phyloP scores from a whole-genome alignment of 2,888 invertebrate species.

The Helobdella robusta region DNA sequence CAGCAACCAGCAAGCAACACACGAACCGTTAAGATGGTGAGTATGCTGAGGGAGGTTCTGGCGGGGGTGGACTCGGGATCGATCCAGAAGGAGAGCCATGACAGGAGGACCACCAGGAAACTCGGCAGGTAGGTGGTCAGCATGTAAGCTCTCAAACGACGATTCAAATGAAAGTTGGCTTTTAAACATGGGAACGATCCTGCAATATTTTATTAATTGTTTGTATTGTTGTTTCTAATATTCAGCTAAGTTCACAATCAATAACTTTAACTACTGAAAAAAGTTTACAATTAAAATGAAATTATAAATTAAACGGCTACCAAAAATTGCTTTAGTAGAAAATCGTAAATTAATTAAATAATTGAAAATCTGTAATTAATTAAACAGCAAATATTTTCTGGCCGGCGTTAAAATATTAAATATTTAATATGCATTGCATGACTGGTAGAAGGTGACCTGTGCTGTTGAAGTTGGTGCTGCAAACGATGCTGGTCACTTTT shows the following conservation, averaged over 20 bases:
- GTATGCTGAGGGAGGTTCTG: constrained; percentile 36
- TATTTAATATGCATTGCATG: no score
- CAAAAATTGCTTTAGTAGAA: no score
- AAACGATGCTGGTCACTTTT: constrained; percentile 19
- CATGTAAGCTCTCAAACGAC: constrained; percentile 34
- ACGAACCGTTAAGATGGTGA: constrained; percentile 36
- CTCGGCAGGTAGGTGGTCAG: constrained; percentile 36
- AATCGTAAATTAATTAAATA: no score
- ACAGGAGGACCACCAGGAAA: constrained; percentile 35
- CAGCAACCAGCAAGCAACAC: no score
- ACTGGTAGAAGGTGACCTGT: background rate
- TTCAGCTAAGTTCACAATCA: no score
- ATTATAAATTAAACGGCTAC: no score
- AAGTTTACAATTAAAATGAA: background rate
- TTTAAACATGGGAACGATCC: constrained; percentile 35
- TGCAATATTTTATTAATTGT: background rate
- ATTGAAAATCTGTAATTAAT: no score
- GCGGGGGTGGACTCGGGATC: constrained; percentile 37
- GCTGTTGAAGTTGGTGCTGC: constrained; percentile 9
- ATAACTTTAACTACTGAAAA: no score
- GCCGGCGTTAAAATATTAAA: no score
- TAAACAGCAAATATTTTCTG: no score
- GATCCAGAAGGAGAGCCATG: constrained; percentile 39
- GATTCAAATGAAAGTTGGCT: constrained; percentile 33
- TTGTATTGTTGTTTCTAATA: background rate